Percentiles rank a stretch among this genome's conserved stretches.
These are phyloP conservation scores for Chloroceryle inda DNA, from an alignment of 2,797 vertebrate genomes.

Conservation along the genomic window DNA sequence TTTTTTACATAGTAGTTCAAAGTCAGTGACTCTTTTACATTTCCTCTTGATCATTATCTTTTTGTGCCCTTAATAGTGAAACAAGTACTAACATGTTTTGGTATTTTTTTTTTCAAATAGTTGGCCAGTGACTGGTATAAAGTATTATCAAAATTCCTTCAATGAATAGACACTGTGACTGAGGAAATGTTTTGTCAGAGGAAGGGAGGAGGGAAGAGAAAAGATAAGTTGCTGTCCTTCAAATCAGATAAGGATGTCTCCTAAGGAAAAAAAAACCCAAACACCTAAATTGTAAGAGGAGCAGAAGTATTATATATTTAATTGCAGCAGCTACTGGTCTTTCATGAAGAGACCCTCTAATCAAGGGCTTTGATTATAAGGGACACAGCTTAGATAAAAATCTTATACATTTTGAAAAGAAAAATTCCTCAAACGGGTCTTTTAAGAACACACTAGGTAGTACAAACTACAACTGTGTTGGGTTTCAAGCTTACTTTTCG, in stretches of 20 bases:
- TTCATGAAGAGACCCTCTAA: conserved; percentile 79
- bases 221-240: conserved; percentile 71
- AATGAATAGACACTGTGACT: conserved; percentile 12
- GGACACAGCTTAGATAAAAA: conserved; percentile 80
- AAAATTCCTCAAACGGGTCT: conserved; percentile 33
- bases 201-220: not conserved
- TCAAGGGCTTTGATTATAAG: conserved; percentile 81
- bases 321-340: conserved; percentile 74
- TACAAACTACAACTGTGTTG: not conserved
- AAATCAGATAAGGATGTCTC: conserved; percentile 73
- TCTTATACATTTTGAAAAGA: conserved; percentile 72
- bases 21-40: conserved; percentile 26
- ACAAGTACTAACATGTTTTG: conserved; percentile 59
- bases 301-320: conserved; percentile 73
- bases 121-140: conserved; percentile 37
- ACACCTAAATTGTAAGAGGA: conserved; percentile 46
- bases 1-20: conserved; percentile 13
- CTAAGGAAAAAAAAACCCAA: not conserved
- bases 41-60: conserved; percentile 65
- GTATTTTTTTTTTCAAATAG: conserved; percentile 15
- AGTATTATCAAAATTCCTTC: conserved; percentile 44
- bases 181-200: conserved; percentile 42
- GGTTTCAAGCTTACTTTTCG: conserved; percentile 10
- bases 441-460: conserved; percentile 59
- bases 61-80: conserved; percentile 52